A percentile compares a stretch with the other conserved stretches of the same genome.
These are phyloP conservation scores for Willisornis vidua DNA, from an alignment of 2,113 vertebrate genomes.

Conservation along the genomic window DNA sequence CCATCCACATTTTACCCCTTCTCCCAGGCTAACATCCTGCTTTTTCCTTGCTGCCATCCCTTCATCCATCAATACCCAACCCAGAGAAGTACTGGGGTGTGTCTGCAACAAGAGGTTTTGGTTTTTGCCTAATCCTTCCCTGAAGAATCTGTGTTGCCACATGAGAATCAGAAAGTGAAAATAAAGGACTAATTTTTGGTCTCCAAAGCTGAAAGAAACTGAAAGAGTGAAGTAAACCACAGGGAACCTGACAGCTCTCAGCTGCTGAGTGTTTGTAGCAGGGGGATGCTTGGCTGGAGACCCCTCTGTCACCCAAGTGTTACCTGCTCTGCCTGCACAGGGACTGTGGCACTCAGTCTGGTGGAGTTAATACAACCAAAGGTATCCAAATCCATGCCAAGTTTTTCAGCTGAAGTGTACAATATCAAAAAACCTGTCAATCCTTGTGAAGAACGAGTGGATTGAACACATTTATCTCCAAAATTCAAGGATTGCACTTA, in stretches of 20 bases:
- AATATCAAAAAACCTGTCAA: background rate
- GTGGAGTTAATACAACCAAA: background rate
- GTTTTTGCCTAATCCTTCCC: background rate
- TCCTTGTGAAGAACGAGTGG: background rate
- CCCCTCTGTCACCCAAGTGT: background rate
- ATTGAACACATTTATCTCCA: background rate
- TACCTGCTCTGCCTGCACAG: background rate
- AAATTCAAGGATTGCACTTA: background rate
- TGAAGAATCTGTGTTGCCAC: background rate
- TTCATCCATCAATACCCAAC: background rate
- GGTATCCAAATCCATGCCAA: background rate
- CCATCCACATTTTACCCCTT: background rate
- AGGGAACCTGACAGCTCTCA: background rate
- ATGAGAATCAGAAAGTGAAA: constrained; percentile 12
- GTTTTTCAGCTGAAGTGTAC: background rate
- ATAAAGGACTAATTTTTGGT: background rate
- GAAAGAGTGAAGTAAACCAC: constrained; percentile 23
- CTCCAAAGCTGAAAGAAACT: background rate
- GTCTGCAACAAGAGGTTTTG: background rate
- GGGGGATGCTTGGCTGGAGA: background rate
- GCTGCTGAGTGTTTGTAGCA: background rate
- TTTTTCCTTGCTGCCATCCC: background rate
- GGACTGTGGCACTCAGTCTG: accelerated
- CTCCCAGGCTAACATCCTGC: background rate
- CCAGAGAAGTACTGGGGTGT: background rate